Evolutionary conservation across 1,140 invertebrate species (phyloP), one percentile per base, ranked within the genome.

Genomic region (Formica exsecta): DNA sequence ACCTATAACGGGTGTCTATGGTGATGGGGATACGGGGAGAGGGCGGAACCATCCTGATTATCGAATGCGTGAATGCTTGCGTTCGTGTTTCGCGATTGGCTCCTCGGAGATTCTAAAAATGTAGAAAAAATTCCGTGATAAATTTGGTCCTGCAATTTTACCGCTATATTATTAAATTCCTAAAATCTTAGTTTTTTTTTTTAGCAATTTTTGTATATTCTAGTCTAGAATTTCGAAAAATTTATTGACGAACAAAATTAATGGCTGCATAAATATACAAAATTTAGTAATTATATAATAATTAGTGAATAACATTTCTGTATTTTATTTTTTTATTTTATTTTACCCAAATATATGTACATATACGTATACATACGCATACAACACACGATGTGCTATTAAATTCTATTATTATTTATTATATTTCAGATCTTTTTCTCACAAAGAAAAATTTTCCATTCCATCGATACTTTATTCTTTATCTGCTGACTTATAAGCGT

Each of bases 1-100:
- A 86, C 62, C 25, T 87, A 76, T 16, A 48, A 91, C 76, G 83
- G 86, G 89, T 91, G 89, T 90, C 84, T 74, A 91, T 87, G 77
- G 62, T 86, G 76, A 59, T 73, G 79, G 80, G 71, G 19, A n/a
- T 29, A 59, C 6, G 36, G 44, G 22, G 32, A 44, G 66, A 36
- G 48, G 62, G 16, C 6, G 13, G 36, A 29, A 80, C 4, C 75
- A 48, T 61, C 44, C 62, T 19, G 62, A 41, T 68, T 51, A 68
- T 36, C 65, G 19, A 68, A 70, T 68, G 44, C 76, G 16, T n/a
- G 32, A 66, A 76, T 38, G 73, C 25, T 48, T n/a, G 25, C 19
- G 22, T 32, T 77, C 74, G 19, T 77, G 11, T 77, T 25, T 62
- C 59, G 48, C 48, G 16, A 36, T 62, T 59, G 22, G 38, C 9